Evolutionary conservation across 2,113 vertebrate species (phyloP).

Genomic region (Clinocottus analis): DNA sequence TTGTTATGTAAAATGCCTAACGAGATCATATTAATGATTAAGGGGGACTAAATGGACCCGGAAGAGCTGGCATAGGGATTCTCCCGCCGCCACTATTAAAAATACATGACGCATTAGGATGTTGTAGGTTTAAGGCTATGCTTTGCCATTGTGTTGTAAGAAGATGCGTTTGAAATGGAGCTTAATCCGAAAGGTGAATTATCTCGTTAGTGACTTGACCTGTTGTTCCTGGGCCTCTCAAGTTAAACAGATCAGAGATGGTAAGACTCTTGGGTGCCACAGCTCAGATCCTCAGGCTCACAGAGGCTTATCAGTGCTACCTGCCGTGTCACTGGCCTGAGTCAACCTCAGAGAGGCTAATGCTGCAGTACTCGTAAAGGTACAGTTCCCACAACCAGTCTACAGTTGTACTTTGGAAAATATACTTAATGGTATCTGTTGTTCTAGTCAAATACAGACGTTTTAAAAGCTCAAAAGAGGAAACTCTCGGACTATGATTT

Average conservation of each 20-base stretch:
- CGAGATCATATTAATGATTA: constrained; percentile 63
- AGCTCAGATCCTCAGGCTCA: constrained; percentile 45
- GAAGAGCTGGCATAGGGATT: constrained; percentile 20
- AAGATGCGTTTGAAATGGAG: constrained; percentile 33
- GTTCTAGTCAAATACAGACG: neutral
- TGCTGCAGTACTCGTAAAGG: neutral
- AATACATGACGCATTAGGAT: constrained; percentile 46
- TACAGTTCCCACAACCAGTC: constrained; percentile 17
- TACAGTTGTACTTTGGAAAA: neutral
- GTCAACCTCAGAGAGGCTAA: constrained; percentile 41
- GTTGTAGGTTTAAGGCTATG: constrained; percentile 22
- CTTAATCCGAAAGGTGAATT: constrained; percentile 54
- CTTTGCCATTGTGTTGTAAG: constrained; percentile 35
- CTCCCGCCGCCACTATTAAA: constrained; percentile 45
- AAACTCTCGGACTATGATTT: neutral
- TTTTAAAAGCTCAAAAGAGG: neutral
- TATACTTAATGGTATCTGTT: neutral
- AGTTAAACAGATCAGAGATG: constrained; percentile 62
- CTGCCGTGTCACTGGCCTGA: constrained; percentile 32
- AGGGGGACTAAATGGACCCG: constrained; percentile 49
- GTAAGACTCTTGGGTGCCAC: constrained; percentile 45
- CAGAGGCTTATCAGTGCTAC: constrained; percentile 45
- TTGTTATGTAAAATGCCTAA: constrained; percentile 40
- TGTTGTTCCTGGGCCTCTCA: constrained; percentile 42
- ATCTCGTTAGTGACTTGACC: constrained; percentile 56